Evolutionary conservation across 2,113 vertebrate genomes (phyloP), one percentile per base, ranked within the genome.

Genomic region (Platysteira castanea): DNA sequence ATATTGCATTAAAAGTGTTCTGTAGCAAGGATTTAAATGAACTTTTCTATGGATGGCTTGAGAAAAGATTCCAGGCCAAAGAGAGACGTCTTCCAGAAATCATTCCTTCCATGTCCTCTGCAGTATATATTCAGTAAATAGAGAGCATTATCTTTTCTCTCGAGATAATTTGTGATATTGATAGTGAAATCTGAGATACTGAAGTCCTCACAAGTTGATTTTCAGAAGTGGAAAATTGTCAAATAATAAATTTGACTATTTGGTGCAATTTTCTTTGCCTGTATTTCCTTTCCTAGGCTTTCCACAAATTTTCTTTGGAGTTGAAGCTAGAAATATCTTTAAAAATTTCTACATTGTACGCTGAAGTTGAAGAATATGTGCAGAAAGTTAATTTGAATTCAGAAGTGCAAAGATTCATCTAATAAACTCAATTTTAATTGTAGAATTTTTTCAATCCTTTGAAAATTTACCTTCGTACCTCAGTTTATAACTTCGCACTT

Each of bases 381-480:
- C 52, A 74, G 52, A 61, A 74, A 63, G 6, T 49, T 33, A 64
- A 71, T 70, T 74, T 88, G 10, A 56, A 75, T 42, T 73, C 24
- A 49, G 42, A 88, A 74, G 13, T 50, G 7, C 52, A 60, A 68
- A n/a, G 10, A 37, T 49, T 47, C 3, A 8, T 63, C 7, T 11
- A 70, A 63, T 28, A 78, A 77, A 35, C 10, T 26, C 39, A 46
- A 50, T 67, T 90, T 80, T 56, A 67, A 37, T 42, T 35, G 18
- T 2, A 44, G 24, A 42, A 64, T 56, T 90, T 86, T 84, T 49
- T 77, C 7, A 4, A 26, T 63, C 13, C 16, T 70, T 88, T 83
- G 41, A 81, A 95, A 92, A 84, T 81, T 53, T 92, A 78, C 76
- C 71, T 89, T 70, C n/a, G 81, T 64, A 89, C 26, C 44, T 94